Evolutionary conservation across 2,797 vertebrate genomes (phyloP), one percentile per base, ranked within the genome.

Genomic region (Thamnophis elegans): DNA sequence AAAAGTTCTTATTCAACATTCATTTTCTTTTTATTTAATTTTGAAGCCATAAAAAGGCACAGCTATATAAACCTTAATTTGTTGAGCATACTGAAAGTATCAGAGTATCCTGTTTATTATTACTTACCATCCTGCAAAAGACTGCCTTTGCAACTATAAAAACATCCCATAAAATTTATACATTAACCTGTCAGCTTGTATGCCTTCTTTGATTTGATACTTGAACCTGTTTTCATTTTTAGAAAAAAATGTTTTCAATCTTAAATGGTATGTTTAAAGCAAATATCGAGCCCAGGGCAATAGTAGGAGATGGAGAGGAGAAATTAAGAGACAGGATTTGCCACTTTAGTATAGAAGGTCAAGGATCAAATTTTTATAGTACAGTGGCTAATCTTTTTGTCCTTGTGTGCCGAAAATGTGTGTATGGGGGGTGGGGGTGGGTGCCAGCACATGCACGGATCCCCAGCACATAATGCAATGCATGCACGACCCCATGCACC

Each of bases 131-230:
- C 25, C 93, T 91, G 62, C 53, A 36, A 90, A 91, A 86, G 1
- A 0, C 94, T 93, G n/a, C 68, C 91, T 94, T 90, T 93, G 36
- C 93, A 96, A 92, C 94, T 95, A 92, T 95, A 94, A 96, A 97
- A 96, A 95, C 94, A 95, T 90, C 26, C 36, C 89, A 62, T 92
- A 89, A 95, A 92, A 95, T 91, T 47, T 89, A 92, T 88, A 92
- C 51, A 51, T 82, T 94, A 93, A 90, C 73, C 90, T 92, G 86
- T 94, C 14, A 0, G 54, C n/a, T 91, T 94, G 60, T 93, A 89
- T 91, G 92, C n/a, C 89, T 91, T 94, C 32, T 82, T 93, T 88
- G 55, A 59, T 95, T n/a, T 68, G 87, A 92, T 13, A 62, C 20
- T 94, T 90, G 25, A 62, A 87, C 25, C 91, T 54, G 36, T 14